A percentile compares a stretch with the other conserved stretches of the same genome.
These are phyloP conservation scores for Sibirionetta formosa DNA, from an alignment of 2,797 vertebrate species.

Conservation along the genomic window DNA sequence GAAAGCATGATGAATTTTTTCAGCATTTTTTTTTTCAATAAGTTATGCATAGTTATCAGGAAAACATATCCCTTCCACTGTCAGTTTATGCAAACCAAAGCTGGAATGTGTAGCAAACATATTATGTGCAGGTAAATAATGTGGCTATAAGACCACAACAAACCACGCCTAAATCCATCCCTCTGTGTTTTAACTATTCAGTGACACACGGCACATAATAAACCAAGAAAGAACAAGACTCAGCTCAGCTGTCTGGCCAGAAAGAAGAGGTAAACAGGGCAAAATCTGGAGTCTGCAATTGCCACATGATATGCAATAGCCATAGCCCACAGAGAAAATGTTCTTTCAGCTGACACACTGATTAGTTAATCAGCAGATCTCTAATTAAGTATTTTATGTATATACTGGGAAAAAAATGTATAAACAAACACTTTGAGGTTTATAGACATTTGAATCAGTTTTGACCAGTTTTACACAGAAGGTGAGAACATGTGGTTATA, in stretches of 20 bases:
- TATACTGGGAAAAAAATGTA: not conserved
- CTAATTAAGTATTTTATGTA: not conserved
- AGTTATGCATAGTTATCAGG: not conserved
- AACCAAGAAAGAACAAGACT: not conserved
- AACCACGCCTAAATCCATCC: not conserved
- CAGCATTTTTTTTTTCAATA: not conserved
- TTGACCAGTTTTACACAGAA: not conserved
- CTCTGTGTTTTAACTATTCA: not conserved
- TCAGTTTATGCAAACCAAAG: not conserved
- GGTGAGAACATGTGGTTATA: not conserved
- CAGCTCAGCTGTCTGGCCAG: not conserved
- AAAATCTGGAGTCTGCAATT: not conserved
- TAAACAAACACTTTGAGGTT: not conserved
- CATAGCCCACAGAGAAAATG: not conserved
- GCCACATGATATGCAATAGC: not conserved
- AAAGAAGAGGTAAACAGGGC: not conserved
- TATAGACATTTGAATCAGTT: not conserved
- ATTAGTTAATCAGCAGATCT: not conserved
- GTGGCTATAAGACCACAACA: not conserved
- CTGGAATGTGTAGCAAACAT: fast-evolving
- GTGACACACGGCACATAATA: not conserved
- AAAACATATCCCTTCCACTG: fast-evolving
- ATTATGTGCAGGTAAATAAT: not conserved
- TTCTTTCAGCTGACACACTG: not conserved
- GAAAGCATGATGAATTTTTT: not conserved